phyloP scores from a whole-genome alignment of 2,888 invertebrate species.

The Synanthedon tipuliformis region DNA sequence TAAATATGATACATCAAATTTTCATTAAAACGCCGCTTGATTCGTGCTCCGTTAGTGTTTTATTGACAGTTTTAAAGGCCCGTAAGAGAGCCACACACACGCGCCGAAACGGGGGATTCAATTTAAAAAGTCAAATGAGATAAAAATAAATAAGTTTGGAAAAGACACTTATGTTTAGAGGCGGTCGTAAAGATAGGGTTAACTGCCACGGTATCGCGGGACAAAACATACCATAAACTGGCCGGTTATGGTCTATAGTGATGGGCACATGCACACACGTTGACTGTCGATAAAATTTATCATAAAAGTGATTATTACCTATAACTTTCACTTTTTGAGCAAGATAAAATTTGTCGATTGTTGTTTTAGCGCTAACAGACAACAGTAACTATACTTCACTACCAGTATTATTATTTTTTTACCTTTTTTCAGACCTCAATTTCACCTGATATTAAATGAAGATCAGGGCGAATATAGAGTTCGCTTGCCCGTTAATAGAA shows the following conservation, averaged over 20 bases:
- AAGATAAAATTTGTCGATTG: too few relatives aligned
- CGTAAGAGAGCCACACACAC: conserved; percentile 54
- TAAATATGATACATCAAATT: conserved; percentile 56
- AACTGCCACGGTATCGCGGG: conserved; percentile 62
- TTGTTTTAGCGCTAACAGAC: too few relatives aligned
- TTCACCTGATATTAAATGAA: too few relatives aligned
- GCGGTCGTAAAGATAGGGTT: conserved; percentile 68
- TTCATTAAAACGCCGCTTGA: conserved; percentile 55
- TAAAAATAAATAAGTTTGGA: conserved; percentile 68
- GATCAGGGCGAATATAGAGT: too few relatives aligned
- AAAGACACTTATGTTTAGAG: conserved; percentile 69
- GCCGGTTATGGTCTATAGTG: conserved; percentile 53
- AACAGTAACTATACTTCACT: too few relatives aligned
- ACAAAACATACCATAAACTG: conserved; percentile 67
- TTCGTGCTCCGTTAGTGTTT: conserved; percentile 43
- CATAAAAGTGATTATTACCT: neutral
- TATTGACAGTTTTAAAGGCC: conserved; percentile 64
- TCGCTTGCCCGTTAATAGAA: too few relatives aligned
- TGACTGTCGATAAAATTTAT: neutral
- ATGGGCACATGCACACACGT: conserved; percentile 13
- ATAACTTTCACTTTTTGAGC: too few relatives aligned
- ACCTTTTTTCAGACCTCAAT: too few relatives aligned
- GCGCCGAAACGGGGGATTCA: conserved; percentile 58
- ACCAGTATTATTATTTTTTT: too few relatives aligned
- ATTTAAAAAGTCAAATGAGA: conserved; percentile 69